These are phyloP conservation scores for Sigmodon hispidus DNA, from an alignment of 2,113 vertebrate genomes.

Conservation along the genomic window DNA sequence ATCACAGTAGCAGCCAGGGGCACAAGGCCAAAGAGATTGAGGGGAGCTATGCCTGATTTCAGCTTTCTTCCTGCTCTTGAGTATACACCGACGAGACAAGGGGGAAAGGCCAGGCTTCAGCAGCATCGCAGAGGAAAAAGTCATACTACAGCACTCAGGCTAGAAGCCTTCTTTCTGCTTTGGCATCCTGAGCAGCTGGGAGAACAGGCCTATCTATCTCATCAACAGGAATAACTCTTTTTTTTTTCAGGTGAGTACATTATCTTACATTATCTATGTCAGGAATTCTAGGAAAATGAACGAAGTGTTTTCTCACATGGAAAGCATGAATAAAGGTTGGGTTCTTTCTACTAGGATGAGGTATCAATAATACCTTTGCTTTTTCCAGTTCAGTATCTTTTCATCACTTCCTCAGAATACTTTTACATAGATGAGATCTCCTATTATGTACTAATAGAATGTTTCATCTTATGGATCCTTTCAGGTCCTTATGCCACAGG, in stretches of 20 bases:
- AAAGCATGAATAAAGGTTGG: neutral
- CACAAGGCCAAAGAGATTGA: neutral
- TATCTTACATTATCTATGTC: neutral
- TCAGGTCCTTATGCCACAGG: neutral
- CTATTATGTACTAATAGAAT: neutral
- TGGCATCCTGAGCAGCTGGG: neutral
- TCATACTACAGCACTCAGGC: too few species aligned
- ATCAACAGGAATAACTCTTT: neutral
- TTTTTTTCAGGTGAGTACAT: neutral
- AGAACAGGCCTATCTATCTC: neutral
- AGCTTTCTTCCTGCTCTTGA: neutral
- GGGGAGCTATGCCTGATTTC: neutral
- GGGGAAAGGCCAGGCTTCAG: neutral
- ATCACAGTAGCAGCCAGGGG: neutral
- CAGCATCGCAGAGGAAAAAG: neutral
- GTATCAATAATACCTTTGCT: neutral
- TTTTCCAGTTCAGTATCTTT: neutral
- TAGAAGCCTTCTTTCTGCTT: neutral
- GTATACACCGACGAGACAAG: too few species aligned
- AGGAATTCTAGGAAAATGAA: too few species aligned
- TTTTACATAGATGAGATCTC: neutral
- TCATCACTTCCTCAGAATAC: neutral
- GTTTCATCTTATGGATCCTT: neutral
- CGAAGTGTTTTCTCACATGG: neutral
- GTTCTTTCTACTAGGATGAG: neutral